Evolutionary conservation across 2,797 vertebrate species (phyloP), one percentile per base, ranked within the genome.

Genomic region (Lacerta agilis): DNA sequence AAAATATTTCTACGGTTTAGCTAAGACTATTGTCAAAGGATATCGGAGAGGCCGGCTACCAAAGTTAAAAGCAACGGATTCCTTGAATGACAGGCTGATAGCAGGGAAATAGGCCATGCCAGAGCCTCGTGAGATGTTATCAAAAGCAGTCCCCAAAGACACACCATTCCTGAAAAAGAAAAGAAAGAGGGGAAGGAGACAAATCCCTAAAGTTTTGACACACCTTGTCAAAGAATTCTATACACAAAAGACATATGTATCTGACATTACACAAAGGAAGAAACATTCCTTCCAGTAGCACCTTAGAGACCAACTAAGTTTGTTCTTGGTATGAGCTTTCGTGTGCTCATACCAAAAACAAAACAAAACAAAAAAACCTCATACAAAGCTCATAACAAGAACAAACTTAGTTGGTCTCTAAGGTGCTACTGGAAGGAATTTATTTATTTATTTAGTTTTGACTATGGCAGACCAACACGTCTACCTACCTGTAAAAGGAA

Each of bases 41-140:
- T 99, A 99, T 99, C 99, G 96, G 93, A 99, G 98, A 1, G 99
- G 99, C 66, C 98, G 97, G 93, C 98, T 99, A 86, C 99, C 99
- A 0, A 99, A 99, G 97, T 99, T 99, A 95, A 99, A 99, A n/a
- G 98, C 98, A 94, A 99, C 99, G 0, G 99, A 99, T 94, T 99
- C 99, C 94, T 99, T 99, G 92, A 99, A 99, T 1, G 99, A 99
- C 13, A 99, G 97, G 94, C 99, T 99, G 97, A 99, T 99, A 90
- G 99, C 98, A 2, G 99, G 99, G 88, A 99, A 99, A 94, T 99
- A 99, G 2, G 99, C 99, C 64, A 99, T 96, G 1, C 98, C 98
- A 0, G 98, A 97, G 11, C 99, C 99, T 79, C 95, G 97, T 4
- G 98, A 98, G 80, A 99, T 98, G 96, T 97, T 97, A 95, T 98